phyloP scores from a whole-genome alignment of 2,797 vertebrate genomes.

The Intellagama lesueurii region DNA sequence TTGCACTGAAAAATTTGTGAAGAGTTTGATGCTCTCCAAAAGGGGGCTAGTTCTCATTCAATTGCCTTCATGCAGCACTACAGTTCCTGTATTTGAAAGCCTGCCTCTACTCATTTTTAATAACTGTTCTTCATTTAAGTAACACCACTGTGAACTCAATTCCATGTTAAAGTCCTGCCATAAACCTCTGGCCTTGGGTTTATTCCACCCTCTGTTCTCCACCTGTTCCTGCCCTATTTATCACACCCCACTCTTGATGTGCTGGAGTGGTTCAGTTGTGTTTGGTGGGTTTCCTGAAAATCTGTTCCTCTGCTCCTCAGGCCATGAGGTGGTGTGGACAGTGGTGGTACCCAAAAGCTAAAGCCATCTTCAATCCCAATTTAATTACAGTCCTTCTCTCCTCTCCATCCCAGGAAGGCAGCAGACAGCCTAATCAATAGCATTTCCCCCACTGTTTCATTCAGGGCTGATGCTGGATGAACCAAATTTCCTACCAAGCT shows the following conservation, averaged over 20 bases:
- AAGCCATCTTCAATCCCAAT: background rate
- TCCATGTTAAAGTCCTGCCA: background rate
- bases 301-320: background rate
- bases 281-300: background rate
- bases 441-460: background rate
- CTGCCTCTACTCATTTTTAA: background rate
- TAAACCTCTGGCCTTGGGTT: background rate
- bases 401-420: background rate
- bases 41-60: conserved; percentile 52
- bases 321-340: background rate
- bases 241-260: background rate
- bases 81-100: rapidly evolving
- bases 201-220: background rate
- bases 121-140: background rate
- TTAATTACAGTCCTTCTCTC: background rate
- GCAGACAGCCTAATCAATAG: background rate
- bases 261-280: background rate
- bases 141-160: background rate
- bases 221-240: background rate
- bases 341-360: background rate
- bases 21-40: conserved; percentile 24
- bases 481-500: background rate
- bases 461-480: background rate
- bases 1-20: background rate
- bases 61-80: rapidly evolving